These are phyloP conservation scores for Dusona sp. DNA, from an alignment of 2,888 invertebrate genomes.

Conservation along the genomic window DNA sequence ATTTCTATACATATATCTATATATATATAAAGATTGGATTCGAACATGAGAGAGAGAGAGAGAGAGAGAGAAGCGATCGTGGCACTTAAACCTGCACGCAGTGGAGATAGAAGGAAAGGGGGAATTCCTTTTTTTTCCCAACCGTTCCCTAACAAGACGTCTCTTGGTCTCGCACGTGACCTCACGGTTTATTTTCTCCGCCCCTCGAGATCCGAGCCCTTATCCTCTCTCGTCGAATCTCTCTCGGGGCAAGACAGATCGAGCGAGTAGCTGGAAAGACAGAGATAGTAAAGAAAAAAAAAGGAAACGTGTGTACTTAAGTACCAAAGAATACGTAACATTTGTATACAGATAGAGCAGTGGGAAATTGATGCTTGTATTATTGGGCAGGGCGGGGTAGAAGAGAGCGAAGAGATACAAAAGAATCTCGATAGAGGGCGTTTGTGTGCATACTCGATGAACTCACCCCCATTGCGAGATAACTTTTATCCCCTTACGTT, in stretches of 20 bases:
- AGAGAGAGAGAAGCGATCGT: conserved; percentile 58
- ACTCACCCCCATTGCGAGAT: conserved; percentile 35
- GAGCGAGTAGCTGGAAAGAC: conserved; percentile 33
- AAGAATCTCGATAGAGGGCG: conserved; percentile 44
- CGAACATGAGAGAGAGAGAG: conserved; percentile 47
- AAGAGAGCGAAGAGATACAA: conserved; percentile 32
- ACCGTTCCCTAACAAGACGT: conserved; percentile 74
- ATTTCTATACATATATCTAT: not conserved
- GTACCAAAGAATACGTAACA: conserved; percentile 50
- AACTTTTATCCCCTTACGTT: conserved; percentile 31
- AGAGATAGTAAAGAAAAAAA: conserved; percentile 34
- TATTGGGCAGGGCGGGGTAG: conserved; percentile 31
- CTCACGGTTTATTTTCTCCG: conserved; percentile 70
- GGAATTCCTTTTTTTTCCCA: conserved; percentile 1
- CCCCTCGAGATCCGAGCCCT: conserved; percentile 46
- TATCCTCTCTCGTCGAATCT: conserved; percentile 20
- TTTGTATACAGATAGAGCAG: conserved; percentile 16
- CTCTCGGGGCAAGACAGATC: conserved; percentile 16
- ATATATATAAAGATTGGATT: conserved; percentile 11
- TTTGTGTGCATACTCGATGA: conserved; percentile 23
- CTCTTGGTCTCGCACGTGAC: conserved; percentile 73
- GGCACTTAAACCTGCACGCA: conserved; percentile 59
- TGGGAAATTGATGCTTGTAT: conserved; percentile 41
- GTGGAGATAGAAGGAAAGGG: conserved; percentile 40
- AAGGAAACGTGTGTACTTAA: conserved; percentile 59